phyloP scores from a whole-genome alignment of 2,888 invertebrate species.

The Sarcophaga variegata region DNA sequence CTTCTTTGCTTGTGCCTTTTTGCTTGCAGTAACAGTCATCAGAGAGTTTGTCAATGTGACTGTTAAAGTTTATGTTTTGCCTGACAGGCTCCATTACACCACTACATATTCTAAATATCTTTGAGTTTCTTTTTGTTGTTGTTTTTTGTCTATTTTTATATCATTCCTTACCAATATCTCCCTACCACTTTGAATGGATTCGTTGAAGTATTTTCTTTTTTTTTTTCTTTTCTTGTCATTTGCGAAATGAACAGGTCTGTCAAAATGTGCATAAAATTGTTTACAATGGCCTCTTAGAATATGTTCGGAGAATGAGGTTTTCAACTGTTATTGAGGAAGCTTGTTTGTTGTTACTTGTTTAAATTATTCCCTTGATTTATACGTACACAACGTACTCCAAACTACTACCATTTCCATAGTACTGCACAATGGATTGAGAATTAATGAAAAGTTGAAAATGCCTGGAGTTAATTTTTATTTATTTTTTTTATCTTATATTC shows the following conservation, averaged over 20 bases:
- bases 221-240: slow-evolving; percentile 51
- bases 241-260: slow-evolving; percentile 66
- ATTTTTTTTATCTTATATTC: not conserved
- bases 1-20: slow-evolving; percentile 35
- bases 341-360: slow-evolving; percentile 58
- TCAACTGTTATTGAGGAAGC: slow-evolving; percentile 61
- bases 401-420: slow-evolving; percentile 24
- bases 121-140: slow-evolving; percentile 19
- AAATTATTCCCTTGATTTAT: slow-evolving; percentile 68
- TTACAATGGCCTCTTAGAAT: slow-evolving; percentile 60
- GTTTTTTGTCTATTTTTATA: not conserved
- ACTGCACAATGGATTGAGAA: slow-evolving; percentile 32
- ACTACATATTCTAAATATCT: slow-evolving; percentile 67
- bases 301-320: slow-evolving; percentile 27
- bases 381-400: slow-evolving; percentile 31
- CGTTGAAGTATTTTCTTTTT: slow-evolving; percentile 14
- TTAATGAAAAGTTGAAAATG: not conserved
- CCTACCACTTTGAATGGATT: not conserved
- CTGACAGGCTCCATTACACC: slow-evolving; percentile 72
- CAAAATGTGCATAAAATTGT: slow-evolving; percentile 69
- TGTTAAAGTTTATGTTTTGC: slow-evolving; percentile 72
- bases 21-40: slow-evolving; percentile 46
- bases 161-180: slow-evolving; percentile 25
- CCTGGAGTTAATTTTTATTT: not conserved
- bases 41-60: slow-evolving; percentile 69